Evolutionary conservation across 1,140 invertebrate genomes (phyloP).

Genomic region (Drosophila parabipectinata): DNA sequence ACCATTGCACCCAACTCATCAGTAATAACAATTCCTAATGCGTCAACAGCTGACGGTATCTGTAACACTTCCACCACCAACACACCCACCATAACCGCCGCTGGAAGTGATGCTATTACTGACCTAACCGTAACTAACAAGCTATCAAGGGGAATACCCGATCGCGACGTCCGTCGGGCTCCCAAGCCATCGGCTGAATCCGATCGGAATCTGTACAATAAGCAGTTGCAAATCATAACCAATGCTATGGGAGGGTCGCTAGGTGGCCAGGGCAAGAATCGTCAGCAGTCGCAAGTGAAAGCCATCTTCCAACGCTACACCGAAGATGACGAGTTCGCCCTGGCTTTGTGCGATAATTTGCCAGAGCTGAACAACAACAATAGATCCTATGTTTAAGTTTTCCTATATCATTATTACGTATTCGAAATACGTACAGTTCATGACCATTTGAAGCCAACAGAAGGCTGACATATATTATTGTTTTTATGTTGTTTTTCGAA

Average conservation of each 20-base stretch:
- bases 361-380: conserved; percentile 64
- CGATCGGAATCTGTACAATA: conserved; percentile 74
- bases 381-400: conserved; percentile 38
- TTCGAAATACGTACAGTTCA: neutral
- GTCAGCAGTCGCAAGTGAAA: conserved; percentile 29
- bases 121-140: conserved; percentile 34
- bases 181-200: conserved; percentile 62
- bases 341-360: conserved; percentile 34
- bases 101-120: conserved; percentile 10
- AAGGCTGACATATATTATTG: neutral
- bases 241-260: conserved; percentile 53
- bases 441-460: neutral
- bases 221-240: conserved; percentile 80
- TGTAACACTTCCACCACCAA: conserved; percentile 12
- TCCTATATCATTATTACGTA: conserved; percentile 22
- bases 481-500: too few species aligned
- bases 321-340: conserved; percentile 60
- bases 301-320: conserved; percentile 62
- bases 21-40: conserved; percentile 41
- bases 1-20: conserved; percentile 63
- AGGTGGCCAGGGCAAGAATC: conserved; percentile 21
- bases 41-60: conserved; percentile 12
- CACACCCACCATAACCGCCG: conserved; percentile 3
- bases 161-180: conserved; percentile 52
- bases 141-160: conserved; percentile 36